Evolutionary conservation across 37 sponge, comb jelly and placozoan genomes (phyloP).

Genomic region (Cladorhizidae sp.): DNA sequence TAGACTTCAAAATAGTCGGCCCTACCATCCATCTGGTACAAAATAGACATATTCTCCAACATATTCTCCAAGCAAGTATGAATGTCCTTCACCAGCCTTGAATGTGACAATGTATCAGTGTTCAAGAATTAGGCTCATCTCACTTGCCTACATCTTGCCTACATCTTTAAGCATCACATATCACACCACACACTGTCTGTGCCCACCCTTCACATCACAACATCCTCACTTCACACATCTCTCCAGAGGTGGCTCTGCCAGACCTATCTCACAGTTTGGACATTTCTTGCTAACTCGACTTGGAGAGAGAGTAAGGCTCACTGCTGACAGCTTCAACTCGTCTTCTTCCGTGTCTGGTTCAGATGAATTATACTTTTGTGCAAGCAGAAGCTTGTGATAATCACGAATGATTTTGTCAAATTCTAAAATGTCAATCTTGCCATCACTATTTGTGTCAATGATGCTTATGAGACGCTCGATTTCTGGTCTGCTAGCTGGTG

Average conservation of each 20-base stretch:
- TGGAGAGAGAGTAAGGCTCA: slow-evolving; percentile 23
- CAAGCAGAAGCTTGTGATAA: not conserved
- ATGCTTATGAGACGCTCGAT: slow-evolving; percentile 8
- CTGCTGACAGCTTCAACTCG: not conserved
- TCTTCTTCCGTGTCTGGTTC: not conserved
- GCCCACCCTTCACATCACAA: not conserved
- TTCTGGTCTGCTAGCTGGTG: slow-evolving; percentile 30
- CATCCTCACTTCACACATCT: slow-evolving; percentile 26
- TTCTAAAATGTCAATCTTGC: slow-evolving; percentile 21
- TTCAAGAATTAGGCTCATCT: too few species aligned
- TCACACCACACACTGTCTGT: too few species aligned
- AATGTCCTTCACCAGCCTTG: too few species aligned
- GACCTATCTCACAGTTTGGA: slow-evolving; percentile 27
- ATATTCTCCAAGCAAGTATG: too few species aligned
- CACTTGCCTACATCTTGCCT: too few species aligned
- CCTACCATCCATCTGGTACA: too few species aligned
- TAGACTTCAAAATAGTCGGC: too few species aligned
- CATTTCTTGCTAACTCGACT: slow-evolving; percentile 36
- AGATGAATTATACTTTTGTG: not conserved
- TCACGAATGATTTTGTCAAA: slow-evolving; percentile 32
- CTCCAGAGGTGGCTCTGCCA: slow-evolving; percentile 29
- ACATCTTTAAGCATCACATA: too few species aligned
- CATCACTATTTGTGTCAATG: slow-evolving; percentile 20
- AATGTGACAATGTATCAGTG: too few species aligned
- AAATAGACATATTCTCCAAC: too few species aligned